Conservation (phyloP, 2,888 invertebrate species). For the Agrilus biguttatus region DNA sequence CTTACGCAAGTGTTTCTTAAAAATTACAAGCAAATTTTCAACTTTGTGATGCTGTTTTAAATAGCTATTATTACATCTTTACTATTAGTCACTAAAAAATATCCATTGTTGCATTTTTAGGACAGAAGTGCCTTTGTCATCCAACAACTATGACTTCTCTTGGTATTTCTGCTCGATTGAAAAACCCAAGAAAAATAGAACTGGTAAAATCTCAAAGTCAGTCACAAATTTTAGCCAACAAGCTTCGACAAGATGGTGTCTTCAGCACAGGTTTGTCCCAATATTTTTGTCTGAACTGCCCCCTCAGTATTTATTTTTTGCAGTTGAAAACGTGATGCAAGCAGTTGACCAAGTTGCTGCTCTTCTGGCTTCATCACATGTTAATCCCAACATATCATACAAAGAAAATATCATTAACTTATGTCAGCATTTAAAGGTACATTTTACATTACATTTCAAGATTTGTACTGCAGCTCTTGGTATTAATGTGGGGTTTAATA, state of each 20-base stretch:
- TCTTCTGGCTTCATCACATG: conserved; percentile 59
- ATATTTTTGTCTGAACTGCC: background rate
- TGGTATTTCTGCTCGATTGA: conserved; percentile 29
- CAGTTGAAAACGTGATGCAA: conserved; percentile 70
- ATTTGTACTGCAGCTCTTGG: background rate
- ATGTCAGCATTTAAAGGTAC: conserved; percentile 64
- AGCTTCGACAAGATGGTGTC: conserved; percentile 30
- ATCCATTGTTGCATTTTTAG: conserved; percentile 15
- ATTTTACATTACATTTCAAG: background rate
- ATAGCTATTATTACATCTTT: conserved; percentile 15
- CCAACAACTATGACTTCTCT: conserved; percentile 23
- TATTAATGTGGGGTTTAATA: background rate
- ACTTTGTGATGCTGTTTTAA: conserved; percentile 12
- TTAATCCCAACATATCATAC: conserved; percentile 44
- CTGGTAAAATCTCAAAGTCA: conserved; percentile 29
- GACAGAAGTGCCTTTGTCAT: conserved; percentile 6
- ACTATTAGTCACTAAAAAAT: conserved; percentile 12
- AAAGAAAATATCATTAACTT: conserved; percentile 62
- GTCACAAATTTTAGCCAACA: conserved; percentile 29
- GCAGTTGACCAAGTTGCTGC: conserved; percentile 70
- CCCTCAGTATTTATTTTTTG: conserved; percentile 20
- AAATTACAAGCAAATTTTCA: conserved; percentile 4
- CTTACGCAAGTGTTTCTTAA: background rate
- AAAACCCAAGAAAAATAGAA: conserved; percentile 29
- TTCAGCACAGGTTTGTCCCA: conserved; percentile 25